A percentile compares a stretch with the other conserved stretches of the same genome.
Conservation (phyloP, 2,888 invertebrate genomes). For the Escarpia spicata region DNA sequence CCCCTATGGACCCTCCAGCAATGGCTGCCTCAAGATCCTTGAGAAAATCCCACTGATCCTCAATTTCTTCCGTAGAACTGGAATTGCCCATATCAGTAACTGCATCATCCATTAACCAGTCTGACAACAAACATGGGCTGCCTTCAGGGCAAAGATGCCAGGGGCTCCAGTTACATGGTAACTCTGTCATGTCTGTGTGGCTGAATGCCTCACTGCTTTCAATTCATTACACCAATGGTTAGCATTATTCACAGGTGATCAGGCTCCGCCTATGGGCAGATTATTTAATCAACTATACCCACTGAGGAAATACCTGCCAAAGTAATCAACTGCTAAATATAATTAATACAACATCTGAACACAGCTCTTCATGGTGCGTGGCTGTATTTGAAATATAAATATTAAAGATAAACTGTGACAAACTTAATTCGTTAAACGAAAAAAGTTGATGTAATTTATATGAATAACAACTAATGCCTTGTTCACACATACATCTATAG, state of each 20-base stretch:
- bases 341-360: neutral
- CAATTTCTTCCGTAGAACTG: neutral
- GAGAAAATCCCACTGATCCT: neutral
- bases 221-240: neutral
- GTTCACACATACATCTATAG: no score
- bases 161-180: neutral
- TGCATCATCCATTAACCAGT: neutral
- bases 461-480: no score
- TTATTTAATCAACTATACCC: neutral
- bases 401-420: neutral
- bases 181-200: neutral
- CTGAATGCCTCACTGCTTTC: neutral
- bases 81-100: neutral
- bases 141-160: constrained; percentile 10
- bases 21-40: neutral
- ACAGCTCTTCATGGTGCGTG: neutral
- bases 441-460: no score
- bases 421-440: no score
- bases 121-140: neutral
- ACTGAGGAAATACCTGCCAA: neutral
- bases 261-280: neutral
- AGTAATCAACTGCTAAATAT: constrained; percentile 3
- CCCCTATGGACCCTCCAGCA: no score
- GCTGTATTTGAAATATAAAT: neutral
- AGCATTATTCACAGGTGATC: neutral